Evolutionary conservation across 2,113 vertebrate species (phyloP).

Genomic region (Notarius lentiginosus): DNA sequence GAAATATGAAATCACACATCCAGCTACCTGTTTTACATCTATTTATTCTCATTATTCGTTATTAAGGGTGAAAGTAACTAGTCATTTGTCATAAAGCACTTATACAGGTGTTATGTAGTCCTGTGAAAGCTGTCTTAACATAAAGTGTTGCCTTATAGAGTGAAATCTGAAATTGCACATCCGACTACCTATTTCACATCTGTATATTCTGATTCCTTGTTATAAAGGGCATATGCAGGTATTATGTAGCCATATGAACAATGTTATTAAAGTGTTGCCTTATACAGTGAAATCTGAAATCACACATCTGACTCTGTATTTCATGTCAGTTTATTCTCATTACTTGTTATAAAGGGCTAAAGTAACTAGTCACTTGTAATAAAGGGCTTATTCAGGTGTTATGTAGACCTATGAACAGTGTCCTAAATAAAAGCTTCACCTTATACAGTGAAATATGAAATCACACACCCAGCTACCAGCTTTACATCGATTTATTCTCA

Average conservation of each 20-base stretch:
- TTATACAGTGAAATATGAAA: neutral
- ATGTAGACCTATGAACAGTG: neutral
- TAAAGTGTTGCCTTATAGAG: too few species aligned
- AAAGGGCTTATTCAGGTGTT: neutral
- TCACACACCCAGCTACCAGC: too few species aligned
- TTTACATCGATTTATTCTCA: neutral
- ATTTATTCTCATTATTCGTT: neutral
- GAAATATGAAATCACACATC: too few species aligned
- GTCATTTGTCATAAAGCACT: neutral
- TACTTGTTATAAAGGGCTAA: neutral
- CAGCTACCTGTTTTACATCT: too few species aligned
- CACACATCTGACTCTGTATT: neutral
- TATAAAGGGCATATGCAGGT: neutral
- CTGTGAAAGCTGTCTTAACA: neutral
- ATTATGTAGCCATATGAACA: neutral
- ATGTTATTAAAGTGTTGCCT: neutral
- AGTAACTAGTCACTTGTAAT: neutral
- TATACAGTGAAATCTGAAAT: neutral
- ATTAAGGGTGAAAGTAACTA: neutral
- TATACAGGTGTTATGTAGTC: neutral
- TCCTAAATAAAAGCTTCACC: neutral
- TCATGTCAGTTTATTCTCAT: neutral
- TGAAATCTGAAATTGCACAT: too few species aligned
- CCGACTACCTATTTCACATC: too few species aligned
- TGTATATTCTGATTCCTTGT: neutral